Percentiles rank a stretch among this genome's conserved stretches.
Evolutionary conservation across 2,888 invertebrate species (phyloP).

Genomic region (Mallateleia sp.): DNA sequence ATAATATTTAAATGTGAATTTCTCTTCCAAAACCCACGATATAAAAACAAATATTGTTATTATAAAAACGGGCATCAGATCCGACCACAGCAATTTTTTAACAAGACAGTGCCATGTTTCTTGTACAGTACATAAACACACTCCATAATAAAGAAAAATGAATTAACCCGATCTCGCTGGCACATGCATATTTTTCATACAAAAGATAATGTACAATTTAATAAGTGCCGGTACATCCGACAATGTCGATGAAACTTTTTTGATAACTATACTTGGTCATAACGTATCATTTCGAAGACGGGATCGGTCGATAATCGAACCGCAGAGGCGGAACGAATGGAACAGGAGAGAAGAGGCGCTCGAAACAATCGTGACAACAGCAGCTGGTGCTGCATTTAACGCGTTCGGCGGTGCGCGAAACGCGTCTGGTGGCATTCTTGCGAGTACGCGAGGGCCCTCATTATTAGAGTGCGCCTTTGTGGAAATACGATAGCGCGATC

Average conservation of each 20-base stretch:
- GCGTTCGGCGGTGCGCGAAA: constrained; percentile 86
- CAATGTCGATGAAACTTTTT: constrained; percentile 61
- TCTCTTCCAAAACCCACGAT: no score
- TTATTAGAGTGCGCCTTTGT: constrained; percentile 80
- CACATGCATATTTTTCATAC: constrained; percentile 12
- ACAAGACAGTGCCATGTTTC: no score
- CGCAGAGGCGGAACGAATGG: constrained; percentile 65
- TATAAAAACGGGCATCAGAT: no score
- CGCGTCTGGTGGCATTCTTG: constrained; percentile 86
- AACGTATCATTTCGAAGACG: constrained; percentile 69
- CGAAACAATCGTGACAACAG: constrained; percentile 80
- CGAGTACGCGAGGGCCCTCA: constrained; percentile 83
- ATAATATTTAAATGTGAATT: no score
- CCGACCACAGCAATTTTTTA: no score
- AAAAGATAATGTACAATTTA: constrained; percentile 59
- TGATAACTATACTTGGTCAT: constrained; percentile 64
- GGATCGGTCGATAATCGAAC: constrained; percentile 77
- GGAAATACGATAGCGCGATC: constrained; percentile 81
- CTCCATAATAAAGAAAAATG: not conserved
- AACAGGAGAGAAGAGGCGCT: constrained; percentile 65
- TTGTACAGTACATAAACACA: no score
- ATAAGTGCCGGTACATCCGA: constrained; percentile 36
- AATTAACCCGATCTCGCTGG: not conserved
- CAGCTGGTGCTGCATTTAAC: constrained; percentile 85
- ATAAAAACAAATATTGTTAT: no score